Percentiles rank a stretch among this genome's conserved stretches.
phyloP scores from a whole-genome alignment of 2,888 invertebrate species.

The Tenodera sinensis region DNA sequence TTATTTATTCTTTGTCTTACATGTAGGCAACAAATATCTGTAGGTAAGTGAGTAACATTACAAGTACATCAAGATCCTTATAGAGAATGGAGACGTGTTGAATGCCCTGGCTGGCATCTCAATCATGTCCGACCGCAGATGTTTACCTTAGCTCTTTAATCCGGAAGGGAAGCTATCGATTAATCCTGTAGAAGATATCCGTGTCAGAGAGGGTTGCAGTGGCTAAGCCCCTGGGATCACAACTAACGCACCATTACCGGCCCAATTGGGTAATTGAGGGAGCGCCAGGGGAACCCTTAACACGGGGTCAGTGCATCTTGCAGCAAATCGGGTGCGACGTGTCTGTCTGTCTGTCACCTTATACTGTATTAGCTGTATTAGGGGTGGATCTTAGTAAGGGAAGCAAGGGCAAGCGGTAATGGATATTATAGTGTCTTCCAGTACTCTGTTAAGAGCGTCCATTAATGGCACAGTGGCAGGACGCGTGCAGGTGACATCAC shows the following conservation, averaged over 20 bases:
- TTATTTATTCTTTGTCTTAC: too few species aligned
- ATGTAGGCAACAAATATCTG: too few species aligned
- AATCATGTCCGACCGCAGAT: neutral
- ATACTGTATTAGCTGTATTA: constrained; percentile 1
- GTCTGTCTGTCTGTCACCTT: constrained; percentile 10
- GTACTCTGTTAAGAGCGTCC: neutral
- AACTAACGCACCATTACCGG: constrained; percentile 16
- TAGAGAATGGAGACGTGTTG: too few species aligned
- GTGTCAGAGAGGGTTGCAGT: neutral
- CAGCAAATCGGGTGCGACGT: constrained; percentile 11
- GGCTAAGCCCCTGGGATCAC: constrained; percentile 8
- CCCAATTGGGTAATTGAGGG: constrained; percentile 16
- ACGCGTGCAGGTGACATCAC: neutral
- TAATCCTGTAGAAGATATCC: neutral
- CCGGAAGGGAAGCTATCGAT: neutral
- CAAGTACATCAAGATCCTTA: too few species aligned
- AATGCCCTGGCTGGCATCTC: neutral
- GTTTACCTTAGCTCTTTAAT: neutral
- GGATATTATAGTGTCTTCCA: neutral
- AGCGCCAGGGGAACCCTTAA: neutral
- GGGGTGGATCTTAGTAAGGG: neutral
- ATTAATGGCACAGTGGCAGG: neutral
- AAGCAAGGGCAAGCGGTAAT: neutral
- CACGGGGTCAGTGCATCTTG: constrained; percentile 6
- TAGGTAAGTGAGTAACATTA: too few species aligned